Percentiles rank a stretch among this genome's conserved stretches.
phyloP scores from a whole-genome alignment of 2,888 invertebrate species.

The Tuberolachnus salignus region DNA sequence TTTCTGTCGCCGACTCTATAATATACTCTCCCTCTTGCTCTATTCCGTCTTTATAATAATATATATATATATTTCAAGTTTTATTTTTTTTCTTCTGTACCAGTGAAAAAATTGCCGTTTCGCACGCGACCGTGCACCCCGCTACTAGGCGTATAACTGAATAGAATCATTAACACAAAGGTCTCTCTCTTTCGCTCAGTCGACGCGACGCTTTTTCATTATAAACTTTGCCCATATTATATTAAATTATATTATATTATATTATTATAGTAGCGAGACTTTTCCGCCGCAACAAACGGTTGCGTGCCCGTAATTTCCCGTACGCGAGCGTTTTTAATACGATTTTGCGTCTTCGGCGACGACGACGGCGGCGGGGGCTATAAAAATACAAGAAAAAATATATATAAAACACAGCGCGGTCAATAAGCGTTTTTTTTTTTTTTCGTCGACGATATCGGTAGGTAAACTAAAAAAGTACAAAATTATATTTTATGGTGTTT shows the following conservation, averaged over 20 bases:
- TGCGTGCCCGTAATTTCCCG: slow-evolving; percentile 44
- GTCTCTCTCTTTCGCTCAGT: slow-evolving; percentile 13
- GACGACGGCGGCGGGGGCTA: not conserved
- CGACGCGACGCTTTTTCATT: slow-evolving; percentile 47
- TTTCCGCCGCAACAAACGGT: slow-evolving; percentile 32
- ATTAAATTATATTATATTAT: too few relatives aligned
- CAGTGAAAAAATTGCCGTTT: slow-evolving; percentile 34
- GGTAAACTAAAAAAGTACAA: too few relatives aligned
- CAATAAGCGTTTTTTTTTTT: slow-evolving; percentile 36
- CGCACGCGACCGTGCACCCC: slow-evolving; percentile 44
- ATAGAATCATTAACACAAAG: slow-evolving; percentile 56
- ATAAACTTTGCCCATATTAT: slow-evolving; percentile 37
- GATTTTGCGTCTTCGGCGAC: slow-evolving; percentile 28
- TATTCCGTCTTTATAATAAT: too few relatives aligned
- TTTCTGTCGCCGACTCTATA: slow-evolving; percentile 11
- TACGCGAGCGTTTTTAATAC: slow-evolving; percentile 25
- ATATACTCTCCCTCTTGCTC: too few relatives aligned
- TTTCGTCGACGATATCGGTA: slow-evolving; percentile 12
- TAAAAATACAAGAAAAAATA: too few relatives aligned
- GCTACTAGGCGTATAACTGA: not conserved
- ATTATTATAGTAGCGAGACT: slow-evolving; percentile 13
- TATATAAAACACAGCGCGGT: slow-evolving; percentile 29
- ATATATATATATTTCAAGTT: too few relatives aligned
- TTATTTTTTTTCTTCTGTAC: not conserved
- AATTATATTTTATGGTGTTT: too few relatives aligned